Base-by-base conservation (phyloP, 2,113 vertebrate genomes). In the Bothrops jararaca region DNA sequence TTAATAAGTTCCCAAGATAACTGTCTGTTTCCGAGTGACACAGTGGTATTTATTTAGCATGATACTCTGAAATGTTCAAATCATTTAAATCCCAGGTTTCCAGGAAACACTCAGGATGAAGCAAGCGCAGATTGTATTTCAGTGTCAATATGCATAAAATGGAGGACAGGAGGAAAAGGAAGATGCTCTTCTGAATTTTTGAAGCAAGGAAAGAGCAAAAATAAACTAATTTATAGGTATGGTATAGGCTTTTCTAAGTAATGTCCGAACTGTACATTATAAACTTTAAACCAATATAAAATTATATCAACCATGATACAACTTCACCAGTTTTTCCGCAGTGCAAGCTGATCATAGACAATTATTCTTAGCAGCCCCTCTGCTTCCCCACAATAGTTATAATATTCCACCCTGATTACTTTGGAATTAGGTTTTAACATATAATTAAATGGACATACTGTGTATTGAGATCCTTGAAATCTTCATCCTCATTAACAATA, bases 401-500 rank as follows among this genome's bases (percentile, higher is more conserved):
- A 2, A n/a, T 85, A 93, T 39, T 80, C 53, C 1, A 26, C 18
- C 2, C 53, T 93, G n/a, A 50, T 89, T 91, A 57, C 90, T 95
- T 95, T 91, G 91, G 74, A 57, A 92, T 95, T 90, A 24, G 57
- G 12, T 1, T 22, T 93, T 93, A 93, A 94, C 0, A 0, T 1
- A 91, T 86, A 90, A 89, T 92, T 94, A 95, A 86, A 93, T 26
- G 26, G 91, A 89, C 22, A 64, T 0, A 9, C 0, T 39, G 45
- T 90, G 64, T 91, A 95, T 85, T 3, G 91, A 95, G 85, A 89
- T 89, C 86, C 34, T 93, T 93, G 90, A 94, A 57, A 69, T 90
- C 9, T 89, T 93, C 24, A 53, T 60, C 45, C 1, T 87, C 95
- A 94, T 89, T 50, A 95, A 45, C 0, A 93, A 26, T 93, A 87